These are phyloP conservation scores for Eriocheir sinensis DNA, from an alignment of 1,140 invertebrate genomes.

Conservation along the genomic window DNA sequence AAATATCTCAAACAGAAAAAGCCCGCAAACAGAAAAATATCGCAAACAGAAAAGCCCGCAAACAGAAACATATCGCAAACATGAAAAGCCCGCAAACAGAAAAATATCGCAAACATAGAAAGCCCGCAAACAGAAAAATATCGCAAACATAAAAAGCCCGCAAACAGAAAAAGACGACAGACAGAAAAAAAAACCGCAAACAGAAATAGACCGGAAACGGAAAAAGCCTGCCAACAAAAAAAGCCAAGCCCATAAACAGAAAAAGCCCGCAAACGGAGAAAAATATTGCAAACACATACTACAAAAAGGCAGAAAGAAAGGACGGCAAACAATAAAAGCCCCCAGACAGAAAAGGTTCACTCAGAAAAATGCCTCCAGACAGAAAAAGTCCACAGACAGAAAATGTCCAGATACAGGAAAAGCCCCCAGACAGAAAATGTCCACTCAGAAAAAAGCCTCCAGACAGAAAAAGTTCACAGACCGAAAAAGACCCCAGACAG, in stretches of 20 bases:
- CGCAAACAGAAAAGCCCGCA: too few species aligned
- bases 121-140: neutral
- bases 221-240: neutral
- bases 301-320: constrained; percentile 11
- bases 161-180: too few species aligned
- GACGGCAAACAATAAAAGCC: too few species aligned
- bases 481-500: too few species aligned
- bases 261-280: neutral
- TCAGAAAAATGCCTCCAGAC: too few species aligned
- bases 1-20: neutral
- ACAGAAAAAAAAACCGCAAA: neutral
- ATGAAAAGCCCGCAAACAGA: neutral
- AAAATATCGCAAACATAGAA: neutral
- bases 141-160: neutral
- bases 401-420: too few species aligned
- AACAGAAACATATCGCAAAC: too few species aligned
- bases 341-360: too few species aligned
- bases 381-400: too few species aligned
- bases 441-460: too few species aligned
- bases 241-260: neutral
- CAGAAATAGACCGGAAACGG: neutral
- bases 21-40: neutral
- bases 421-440: too few species aligned
- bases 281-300: neutral
- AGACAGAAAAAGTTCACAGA: too few species aligned